A percentile compares a stretch with the other conserved stretches of the same genome.
Conservation (phyloP, 2,888 invertebrate species). For the Scaptomyza flava region DNA sequence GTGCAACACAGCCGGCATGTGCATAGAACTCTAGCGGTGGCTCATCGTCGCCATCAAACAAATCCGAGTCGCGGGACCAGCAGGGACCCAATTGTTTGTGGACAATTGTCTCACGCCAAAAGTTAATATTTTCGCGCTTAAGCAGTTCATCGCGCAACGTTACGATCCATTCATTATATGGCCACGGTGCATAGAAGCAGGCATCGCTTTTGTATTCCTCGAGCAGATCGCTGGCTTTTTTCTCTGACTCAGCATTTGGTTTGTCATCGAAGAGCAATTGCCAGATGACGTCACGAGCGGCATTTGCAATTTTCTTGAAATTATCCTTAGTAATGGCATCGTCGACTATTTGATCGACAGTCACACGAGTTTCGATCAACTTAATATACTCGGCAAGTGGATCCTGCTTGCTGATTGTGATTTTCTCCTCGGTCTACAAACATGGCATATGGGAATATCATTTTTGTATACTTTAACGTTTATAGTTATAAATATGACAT, state of each 20-base stretch:
- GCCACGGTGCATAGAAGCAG: slow-evolving; percentile 72
- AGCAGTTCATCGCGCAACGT: slow-evolving; percentile 69
- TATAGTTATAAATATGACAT: background rate
- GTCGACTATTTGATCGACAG: slow-evolving; percentile 60
- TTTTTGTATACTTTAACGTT: background rate
- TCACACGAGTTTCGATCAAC: slow-evolving; percentile 62
- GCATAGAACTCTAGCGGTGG: slow-evolving; percentile 75
- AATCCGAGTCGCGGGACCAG: slow-evolving; percentile 75
- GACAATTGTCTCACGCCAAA: slow-evolving; percentile 74
- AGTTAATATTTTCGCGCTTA: slow-evolving; percentile 57
- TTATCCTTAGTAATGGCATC: slow-evolving; percentile 61
- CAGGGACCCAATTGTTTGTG: slow-evolving; percentile 71
- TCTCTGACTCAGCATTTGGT: slow-evolving; percentile 42
- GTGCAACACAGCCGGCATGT: slow-evolving; percentile 66
- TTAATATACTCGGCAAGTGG: slow-evolving; percentile 68
- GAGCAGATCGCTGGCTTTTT: slow-evolving; percentile 72
- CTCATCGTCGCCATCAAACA: slow-evolving; percentile 73
- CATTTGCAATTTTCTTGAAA: slow-evolving; percentile 59
- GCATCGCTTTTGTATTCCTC: slow-evolving; percentile 83
- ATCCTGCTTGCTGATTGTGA: slow-evolving; percentile 39
- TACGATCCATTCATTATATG: slow-evolving; percentile 79
- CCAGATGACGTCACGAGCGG: slow-evolving; percentile 73
- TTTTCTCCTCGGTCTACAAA: slow-evolving; percentile 3
- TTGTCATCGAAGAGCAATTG: slow-evolving; percentile 64
- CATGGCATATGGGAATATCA: background rate